Percentiles rank a stretch among this genome's conserved stretches.
phyloP scores from a whole-genome alignment of 2,888 invertebrate genomes.

The Dryomyza anilis region DNA sequence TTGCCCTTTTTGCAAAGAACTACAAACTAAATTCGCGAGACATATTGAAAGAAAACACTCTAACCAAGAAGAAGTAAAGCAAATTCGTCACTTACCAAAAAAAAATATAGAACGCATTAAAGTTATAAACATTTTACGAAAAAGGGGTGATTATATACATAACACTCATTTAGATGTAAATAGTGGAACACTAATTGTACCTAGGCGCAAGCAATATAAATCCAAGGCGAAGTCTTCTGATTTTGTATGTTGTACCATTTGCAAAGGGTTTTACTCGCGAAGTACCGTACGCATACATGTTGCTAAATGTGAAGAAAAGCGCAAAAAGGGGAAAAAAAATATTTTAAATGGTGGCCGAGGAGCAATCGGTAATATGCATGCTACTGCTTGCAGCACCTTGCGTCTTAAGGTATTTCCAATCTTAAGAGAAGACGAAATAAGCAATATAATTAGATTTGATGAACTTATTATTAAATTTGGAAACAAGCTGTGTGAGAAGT shows the following conservation, averaged over 20 bases:
- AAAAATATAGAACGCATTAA: not conserved
- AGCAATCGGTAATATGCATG: not conserved
- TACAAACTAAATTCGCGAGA: slow-evolving; percentile 11
- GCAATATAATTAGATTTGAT: slow-evolving; percentile 1
- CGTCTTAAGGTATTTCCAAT: no score
- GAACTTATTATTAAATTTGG: slow-evolving; percentile 14
- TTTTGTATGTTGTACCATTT: not conserved
- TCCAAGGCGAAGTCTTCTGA: not conserved
- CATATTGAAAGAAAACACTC: slow-evolving; percentile 8
- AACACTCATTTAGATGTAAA: not conserved
- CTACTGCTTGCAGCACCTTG: not conserved
- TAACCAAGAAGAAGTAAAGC: not conserved
- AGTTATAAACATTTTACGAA: not conserved
- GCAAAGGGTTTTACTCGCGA: not conserved
- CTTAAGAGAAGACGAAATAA: not conserved
- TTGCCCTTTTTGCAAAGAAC: slow-evolving; percentile 10
- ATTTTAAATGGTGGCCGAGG: not conserved
- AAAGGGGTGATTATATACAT: slow-evolving; percentile 8
- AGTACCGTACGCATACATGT: not conserved
- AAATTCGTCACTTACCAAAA: not conserved
- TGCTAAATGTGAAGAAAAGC: not conserved
- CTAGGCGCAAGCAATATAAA: not conserved
- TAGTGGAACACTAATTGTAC: not conserved
- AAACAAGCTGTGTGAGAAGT: slow-evolving; percentile 11
- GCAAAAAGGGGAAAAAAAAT: not conserved